These are phyloP conservation scores for Patagioenas fasciata DNA, from an alignment of 2,113 vertebrate genomes.

Conservation along the genomic window DNA sequence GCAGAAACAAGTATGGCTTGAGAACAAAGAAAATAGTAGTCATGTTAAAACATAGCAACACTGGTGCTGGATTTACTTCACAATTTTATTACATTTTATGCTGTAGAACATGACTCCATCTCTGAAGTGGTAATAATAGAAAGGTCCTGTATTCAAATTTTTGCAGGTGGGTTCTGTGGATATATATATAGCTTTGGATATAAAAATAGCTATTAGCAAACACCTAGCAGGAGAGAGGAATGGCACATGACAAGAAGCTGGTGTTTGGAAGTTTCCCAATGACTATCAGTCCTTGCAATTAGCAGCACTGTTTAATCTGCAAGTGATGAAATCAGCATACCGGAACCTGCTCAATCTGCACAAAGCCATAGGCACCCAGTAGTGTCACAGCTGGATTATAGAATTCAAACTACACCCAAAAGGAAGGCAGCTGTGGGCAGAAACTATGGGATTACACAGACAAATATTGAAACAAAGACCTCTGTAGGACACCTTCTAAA, in stretches of 20 bases:
- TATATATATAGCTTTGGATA: neutral
- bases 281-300: neutral
- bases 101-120: neutral
- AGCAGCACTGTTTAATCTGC: neutral
- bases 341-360: neutral
- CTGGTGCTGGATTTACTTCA: neutral
- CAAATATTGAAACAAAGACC: neutral
- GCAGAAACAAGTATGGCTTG: neutral
- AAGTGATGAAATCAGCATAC: neutral
- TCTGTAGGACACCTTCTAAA: neutral
- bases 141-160: neutral
- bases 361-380: neutral
- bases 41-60: neutral
- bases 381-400: neutral
- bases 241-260: neutral
- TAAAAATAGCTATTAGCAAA: neutral
- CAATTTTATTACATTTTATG: neutral
- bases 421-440: fast-evolving
- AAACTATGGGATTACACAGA: fast-evolving
- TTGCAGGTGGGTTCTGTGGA: neutral
- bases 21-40: neutral
- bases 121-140: neutral
- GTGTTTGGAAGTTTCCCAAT: neutral
- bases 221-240: neutral
- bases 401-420: neutral